phyloP scores from a whole-genome alignment of 2,888 invertebrate genomes.

The Dryomyza anilis region DNA sequence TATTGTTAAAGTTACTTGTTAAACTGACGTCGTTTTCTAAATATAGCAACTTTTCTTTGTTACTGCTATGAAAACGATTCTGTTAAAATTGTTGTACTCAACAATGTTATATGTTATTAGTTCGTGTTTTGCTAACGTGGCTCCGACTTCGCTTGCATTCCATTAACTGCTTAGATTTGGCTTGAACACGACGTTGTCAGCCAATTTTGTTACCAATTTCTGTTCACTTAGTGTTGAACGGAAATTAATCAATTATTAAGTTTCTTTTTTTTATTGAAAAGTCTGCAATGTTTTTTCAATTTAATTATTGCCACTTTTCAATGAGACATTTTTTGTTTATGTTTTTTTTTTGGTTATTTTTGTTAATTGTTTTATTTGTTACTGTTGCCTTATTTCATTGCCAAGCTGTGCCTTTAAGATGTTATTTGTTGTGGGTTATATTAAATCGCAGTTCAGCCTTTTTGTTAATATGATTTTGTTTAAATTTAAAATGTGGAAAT shows the following conservation, averaged over 20 bases:
- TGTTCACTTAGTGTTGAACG: background rate
- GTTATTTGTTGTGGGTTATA: background rate
- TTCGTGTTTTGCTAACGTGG: background rate
- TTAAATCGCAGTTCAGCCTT: background rate
- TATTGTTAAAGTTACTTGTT: too few species aligned
- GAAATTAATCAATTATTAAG: background rate
- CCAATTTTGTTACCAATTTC: background rate
- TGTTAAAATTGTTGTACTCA: background rate
- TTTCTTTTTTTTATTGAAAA: slow-evolving; percentile 1
- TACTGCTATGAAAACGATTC: background rate
- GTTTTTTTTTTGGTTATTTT: background rate
- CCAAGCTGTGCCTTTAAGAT: slow-evolving; percentile 2
- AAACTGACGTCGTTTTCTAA: background rate
- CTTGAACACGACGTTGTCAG: background rate
- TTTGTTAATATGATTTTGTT: too few species aligned
- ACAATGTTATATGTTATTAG: background rate
- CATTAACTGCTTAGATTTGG: background rate
- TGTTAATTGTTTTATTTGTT: background rate
- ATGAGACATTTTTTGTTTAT: background rate
- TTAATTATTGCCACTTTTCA: slow-evolving; percentile 2
- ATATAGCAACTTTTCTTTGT: background rate
- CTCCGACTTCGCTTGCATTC: background rate
- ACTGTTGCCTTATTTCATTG: slow-evolving; percentile 8
- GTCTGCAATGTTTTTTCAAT: background rate
- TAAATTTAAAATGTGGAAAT: too few species aligned